Conservation (phyloP, 2,113 vertebrate genomes). For the Arothron firmamentum region DNA sequence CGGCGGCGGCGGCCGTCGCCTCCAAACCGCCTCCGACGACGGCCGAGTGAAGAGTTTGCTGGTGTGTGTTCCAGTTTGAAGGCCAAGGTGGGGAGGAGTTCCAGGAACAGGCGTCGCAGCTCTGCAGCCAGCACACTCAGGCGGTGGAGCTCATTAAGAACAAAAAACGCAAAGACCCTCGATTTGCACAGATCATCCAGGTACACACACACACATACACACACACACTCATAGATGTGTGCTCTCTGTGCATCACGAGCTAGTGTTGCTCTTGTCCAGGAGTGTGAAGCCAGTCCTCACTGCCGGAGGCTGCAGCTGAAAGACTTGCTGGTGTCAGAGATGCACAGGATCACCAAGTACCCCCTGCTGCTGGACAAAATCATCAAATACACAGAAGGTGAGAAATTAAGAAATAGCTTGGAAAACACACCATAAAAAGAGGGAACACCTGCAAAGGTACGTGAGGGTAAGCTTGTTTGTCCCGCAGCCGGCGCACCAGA, state of each 20-base stretch:
- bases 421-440: accelerated
- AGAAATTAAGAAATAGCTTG: not conserved
- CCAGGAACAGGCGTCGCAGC: slow-evolving; percentile 82
- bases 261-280: slow-evolving; percentile 38
- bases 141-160: slow-evolving; percentile 90
- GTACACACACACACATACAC: slow-evolving; percentile 31
- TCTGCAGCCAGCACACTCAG: slow-evolving; percentile 87
- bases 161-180: slow-evolving; percentile 89
- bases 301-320: slow-evolving; percentile 91
- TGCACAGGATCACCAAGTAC: slow-evolving; percentile 94
- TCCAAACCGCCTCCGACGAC: too few relatives aligned
- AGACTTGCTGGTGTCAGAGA: slow-evolving; percentile 90
- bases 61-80: slow-evolving; percentile 76
- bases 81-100: slow-evolving; percentile 83
- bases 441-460: not conserved
- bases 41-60: not conserved
- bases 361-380: slow-evolving; percentile 90
- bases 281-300: slow-evolving; percentile 84
- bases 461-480: not conserved
- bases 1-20: too few relatives aligned
- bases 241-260: not conserved
- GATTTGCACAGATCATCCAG: slow-evolving; percentile 81
- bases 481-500: slow-evolving; percentile 75
- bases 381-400: slow-evolving; percentile 86
- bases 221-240: not conserved